phyloP scores from a whole-genome alignment of 2,797 vertebrate genomes.

The Pogoniulus pusillus region DNA sequence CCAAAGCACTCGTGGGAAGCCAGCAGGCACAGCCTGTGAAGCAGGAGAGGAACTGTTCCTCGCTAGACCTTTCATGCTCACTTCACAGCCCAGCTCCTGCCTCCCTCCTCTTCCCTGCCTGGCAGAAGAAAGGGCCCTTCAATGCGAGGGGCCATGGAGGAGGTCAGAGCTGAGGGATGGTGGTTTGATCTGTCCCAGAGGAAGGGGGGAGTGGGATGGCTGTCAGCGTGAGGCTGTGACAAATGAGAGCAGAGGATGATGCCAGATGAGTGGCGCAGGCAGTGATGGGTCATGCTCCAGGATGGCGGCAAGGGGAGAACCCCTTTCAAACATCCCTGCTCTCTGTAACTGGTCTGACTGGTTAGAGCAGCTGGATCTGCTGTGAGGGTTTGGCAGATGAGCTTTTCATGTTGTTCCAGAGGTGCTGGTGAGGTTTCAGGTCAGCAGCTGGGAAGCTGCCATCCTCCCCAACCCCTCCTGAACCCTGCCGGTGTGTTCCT shows the following conservation, averaged over 20 bases:
- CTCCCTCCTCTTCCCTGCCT: background rate
- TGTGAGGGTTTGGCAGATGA: fast-evolving
- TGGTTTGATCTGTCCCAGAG: background rate
- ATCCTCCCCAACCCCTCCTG: background rate
- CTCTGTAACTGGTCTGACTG: background rate
- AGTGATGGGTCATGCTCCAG: fast-evolving
- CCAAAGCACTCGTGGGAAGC: background rate
- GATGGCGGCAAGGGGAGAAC: fast-evolving
- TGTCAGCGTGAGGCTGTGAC: fast-evolving
- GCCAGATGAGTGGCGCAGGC: fast-evolving
- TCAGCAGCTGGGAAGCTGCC: background rate
- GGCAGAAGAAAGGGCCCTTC: background rate
- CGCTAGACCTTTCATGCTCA: background rate
- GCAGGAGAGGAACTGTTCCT: background rate
- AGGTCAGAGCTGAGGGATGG: background rate
- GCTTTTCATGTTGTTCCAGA: background rate
- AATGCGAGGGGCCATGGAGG: fast-evolving
- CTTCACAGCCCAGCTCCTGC: fast-evolving
- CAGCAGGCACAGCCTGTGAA: background rate
- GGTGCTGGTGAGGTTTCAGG: background rate
- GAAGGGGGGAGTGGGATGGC: background rate
- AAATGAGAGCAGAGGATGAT: fast-evolving
- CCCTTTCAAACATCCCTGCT: fast-evolving
- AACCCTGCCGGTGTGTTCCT: background rate
- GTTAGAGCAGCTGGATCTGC: background rate